Percentiles rank a stretch among this genome's conserved stretches.
phyloP scores from a whole-genome alignment of 2,888 invertebrate genomes.

The Caenorhabditis wallacei region DNA sequence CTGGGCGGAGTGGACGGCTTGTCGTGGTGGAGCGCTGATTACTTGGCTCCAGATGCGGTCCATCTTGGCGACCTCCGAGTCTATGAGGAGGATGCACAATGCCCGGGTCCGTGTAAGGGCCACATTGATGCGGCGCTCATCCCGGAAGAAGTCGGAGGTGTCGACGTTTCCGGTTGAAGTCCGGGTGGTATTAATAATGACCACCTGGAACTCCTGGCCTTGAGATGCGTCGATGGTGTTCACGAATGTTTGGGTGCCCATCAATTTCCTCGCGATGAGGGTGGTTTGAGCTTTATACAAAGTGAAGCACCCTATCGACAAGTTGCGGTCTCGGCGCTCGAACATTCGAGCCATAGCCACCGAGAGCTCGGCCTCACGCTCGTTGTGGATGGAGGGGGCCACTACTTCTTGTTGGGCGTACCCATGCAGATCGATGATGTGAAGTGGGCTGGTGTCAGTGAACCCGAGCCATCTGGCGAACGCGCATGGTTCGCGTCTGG shows the following conservation, averaged over 20 bases:
- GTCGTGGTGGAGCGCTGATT: not conserved
- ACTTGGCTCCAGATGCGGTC: not conserved
- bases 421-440: too few species aligned
- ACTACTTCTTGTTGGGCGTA: not conserved
- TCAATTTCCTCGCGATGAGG: not conserved
- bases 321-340: not conserved
- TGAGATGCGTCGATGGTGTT: not conserved
- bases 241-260: not conserved
- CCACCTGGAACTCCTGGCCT: conserved; percentile 1
- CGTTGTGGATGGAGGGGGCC: not conserved
- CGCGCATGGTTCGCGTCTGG: too few species aligned
- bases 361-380: not conserved
- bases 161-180: not conserved
- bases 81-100: not conserved
- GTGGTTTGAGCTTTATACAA: not conserved
- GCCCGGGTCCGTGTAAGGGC: not conserved
- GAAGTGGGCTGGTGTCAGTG: not conserved
- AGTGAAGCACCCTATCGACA: not conserved
- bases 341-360: not conserved
- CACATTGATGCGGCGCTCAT: not conserved
- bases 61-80: not conserved
- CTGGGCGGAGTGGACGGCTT: too few species aligned
- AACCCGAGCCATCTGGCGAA: not conserved
- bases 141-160: not conserved
- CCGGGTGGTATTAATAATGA: not conserved